A percentile compares a stretch with the other conserved stretches of the same genome.
Conservation (phyloP, 2,797 vertebrate species). For the Ambastaia sidthimunki region DNA sequence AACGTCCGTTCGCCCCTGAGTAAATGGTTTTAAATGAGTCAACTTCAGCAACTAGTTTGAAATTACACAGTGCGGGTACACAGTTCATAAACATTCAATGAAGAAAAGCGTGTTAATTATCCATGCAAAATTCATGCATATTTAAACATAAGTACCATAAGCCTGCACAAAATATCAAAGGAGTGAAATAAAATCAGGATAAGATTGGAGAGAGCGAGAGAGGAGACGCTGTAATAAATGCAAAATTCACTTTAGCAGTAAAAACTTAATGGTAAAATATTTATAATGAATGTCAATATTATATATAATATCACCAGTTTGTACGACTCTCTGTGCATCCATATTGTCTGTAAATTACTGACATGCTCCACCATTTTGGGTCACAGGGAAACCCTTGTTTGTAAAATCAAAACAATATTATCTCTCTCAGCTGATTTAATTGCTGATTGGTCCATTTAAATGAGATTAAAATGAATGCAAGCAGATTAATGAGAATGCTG, state of each 20-base stretch:
- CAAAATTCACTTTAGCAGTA: conserved; percentile 46
- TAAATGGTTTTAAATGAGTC: conserved; percentile 43
- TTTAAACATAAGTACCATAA: conserved; percentile 57
- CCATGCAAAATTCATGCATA: conserved; percentile 59
- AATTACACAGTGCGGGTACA: conserved; percentile 47
- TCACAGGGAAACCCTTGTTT: conserved; percentile 64
- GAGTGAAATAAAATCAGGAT: conserved; percentile 26
- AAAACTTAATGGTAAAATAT: conserved; percentile 18
- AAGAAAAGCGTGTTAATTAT: conserved; percentile 59
- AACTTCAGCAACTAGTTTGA: conserved; percentile 38
- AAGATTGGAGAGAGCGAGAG: conserved; percentile 16
- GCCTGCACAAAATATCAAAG: conserved; percentile 54
- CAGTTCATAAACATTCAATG: conserved; percentile 54
- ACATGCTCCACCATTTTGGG: conserved; percentile 48
- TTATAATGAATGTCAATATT: background rate
- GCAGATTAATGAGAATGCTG: conserved; percentile 72
- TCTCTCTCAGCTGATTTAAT: conserved; percentile 72
- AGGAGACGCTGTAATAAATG: conserved; percentile 36
- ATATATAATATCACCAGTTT: conserved; percentile 16
- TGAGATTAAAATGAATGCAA: conserved; percentile 75
- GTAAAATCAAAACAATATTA: conserved; percentile 75
- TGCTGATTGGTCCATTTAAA: conserved; percentile 72
- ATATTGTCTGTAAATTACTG: conserved; percentile 50
- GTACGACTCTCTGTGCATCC: conserved; percentile 39
- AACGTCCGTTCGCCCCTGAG: conserved; percentile 37